These are phyloP conservation scores for Myathropa florea DNA, from an alignment of 2,888 invertebrate genomes.

Conservation along the genomic window DNA sequence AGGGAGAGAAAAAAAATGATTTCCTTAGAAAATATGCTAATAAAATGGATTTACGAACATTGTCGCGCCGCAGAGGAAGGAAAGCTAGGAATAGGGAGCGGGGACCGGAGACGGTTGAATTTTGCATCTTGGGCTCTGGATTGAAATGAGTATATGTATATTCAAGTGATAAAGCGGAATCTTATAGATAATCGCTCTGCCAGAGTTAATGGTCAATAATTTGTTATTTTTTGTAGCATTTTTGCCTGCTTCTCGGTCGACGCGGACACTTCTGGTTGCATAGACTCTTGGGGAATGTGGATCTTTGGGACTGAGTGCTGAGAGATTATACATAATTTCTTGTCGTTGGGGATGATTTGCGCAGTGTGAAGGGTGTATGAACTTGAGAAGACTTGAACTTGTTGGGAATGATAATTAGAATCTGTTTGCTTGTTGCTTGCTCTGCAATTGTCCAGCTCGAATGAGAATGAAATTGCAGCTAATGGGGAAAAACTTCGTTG, in stretches of 20 bases:
- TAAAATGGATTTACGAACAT: slow-evolving; percentile 60
- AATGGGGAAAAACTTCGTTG: too few species aligned
- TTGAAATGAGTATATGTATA: slow-evolving; percentile 14
- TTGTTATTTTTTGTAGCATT: slow-evolving; percentile 11
- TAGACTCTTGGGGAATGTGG: not conserved
- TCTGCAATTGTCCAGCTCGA: too few species aligned
- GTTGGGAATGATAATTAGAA: too few species aligned
- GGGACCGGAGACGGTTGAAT: not conserved
- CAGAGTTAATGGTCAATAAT: slow-evolving; percentile 53
- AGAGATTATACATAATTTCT: not conserved
- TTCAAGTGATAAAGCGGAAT: slow-evolving; percentile 35
- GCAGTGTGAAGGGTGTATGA: not conserved
- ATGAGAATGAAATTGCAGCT: too few species aligned
- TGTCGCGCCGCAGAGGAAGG: slow-evolving; percentile 23
- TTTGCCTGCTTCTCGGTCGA: not conserved
- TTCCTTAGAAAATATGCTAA: slow-evolving; percentile 52
- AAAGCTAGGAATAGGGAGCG: not conserved
- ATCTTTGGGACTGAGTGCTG: not conserved
- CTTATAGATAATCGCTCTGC: slow-evolving; percentile 40
- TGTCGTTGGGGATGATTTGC: not conserved
- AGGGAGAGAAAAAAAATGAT: not conserved
- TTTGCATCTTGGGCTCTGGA: slow-evolving; percentile 24
- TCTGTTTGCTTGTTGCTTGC: too few species aligned
- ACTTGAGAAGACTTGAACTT: too few species aligned
- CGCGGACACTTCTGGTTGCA: not conserved